Conservation (phyloP, 2,888 invertebrate species). For the Meta bourneti region DNA sequence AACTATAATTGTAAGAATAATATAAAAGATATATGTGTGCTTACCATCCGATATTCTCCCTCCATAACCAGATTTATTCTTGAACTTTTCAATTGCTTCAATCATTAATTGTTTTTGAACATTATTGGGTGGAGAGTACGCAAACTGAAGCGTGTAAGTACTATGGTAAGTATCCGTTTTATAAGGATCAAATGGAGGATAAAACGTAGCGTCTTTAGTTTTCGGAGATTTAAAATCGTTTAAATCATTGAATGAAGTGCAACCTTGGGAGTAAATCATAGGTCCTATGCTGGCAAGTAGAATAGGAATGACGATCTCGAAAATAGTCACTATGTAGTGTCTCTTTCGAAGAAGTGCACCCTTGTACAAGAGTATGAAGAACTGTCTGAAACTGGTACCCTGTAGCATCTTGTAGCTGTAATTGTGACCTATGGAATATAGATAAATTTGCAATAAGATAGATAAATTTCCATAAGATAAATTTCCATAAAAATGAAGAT, state of each 20-base stretch:
- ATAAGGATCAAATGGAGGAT: slow-evolving; percentile 22
- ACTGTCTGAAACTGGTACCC: slow-evolving; percentile 29
- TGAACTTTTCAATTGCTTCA: slow-evolving; percentile 18
- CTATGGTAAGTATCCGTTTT: neutral
- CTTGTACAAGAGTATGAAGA: slow-evolving; percentile 62
- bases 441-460: too few relatives aligned
- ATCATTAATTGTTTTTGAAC: slow-evolving; percentile 23
- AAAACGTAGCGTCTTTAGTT: neutral
- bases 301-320: slow-evolving; percentile 65
- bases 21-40: neutral
- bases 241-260: neutral
- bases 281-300: slow-evolving; percentile 35
- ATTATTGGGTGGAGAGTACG: slow-evolving; percentile 35
- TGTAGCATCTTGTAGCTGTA: neutral
- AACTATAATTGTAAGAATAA: too few relatives aligned
- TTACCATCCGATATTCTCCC: neutral
- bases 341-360: slow-evolving; percentile 58
- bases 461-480: too few relatives aligned
- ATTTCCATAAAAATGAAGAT: too few relatives aligned
- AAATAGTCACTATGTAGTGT: slow-evolving; percentile 61
- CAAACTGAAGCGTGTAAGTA: neutral
- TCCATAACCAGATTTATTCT: neutral
- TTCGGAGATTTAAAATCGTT: neutral
- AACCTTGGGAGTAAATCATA: slow-evolving; percentile 2
- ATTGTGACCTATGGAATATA: too few relatives aligned